phyloP scores from a whole-genome alignment of 64 coral and sea anemone species.

The Astreopora myriophthalma region DNA sequence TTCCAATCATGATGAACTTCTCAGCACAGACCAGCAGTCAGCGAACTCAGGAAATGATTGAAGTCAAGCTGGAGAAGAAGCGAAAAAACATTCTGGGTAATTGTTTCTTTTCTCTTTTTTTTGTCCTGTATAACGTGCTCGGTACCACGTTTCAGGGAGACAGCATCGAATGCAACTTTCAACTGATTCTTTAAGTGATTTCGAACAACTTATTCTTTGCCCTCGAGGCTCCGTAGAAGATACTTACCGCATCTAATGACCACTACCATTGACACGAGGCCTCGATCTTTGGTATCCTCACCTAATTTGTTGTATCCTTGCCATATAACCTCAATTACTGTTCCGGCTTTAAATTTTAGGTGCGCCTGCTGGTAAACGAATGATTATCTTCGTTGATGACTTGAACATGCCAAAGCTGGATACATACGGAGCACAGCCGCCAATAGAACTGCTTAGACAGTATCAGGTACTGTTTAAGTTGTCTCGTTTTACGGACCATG shows the following conservation, averaged over 20 bases:
- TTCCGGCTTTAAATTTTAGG: constrained; percentile 12
- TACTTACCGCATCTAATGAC: too few species aligned
- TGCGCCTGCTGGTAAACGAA: constrained; percentile 90
- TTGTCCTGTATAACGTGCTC: background rate
- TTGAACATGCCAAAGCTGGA: constrained; percentile 99
- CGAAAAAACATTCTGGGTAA: constrained; percentile 95
- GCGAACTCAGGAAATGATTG: constrained; percentile 99
- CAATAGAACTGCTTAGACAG: constrained; percentile 91
- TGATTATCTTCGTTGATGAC: constrained; percentile 97
- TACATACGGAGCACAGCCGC: constrained; percentile 95
- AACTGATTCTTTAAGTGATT: too few species aligned
- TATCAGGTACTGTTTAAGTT: constrained; percentile 70
- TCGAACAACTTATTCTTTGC: too few species aligned
- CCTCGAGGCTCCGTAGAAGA: too few species aligned
- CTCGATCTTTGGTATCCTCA: too few species aligned
- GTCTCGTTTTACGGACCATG: background rate
- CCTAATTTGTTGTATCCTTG: too few species aligned
- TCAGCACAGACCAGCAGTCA: constrained; percentile 99
- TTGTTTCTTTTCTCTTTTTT: background rate
- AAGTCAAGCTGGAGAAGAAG: constrained; percentile 97
- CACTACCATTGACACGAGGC: too few species aligned
- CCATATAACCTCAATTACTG: too few species aligned
- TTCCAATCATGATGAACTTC: constrained; percentile 97
- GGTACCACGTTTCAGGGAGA: too few species aligned
- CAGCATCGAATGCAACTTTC: too few species aligned